Conservation (phyloP, 1,140 invertebrate species). For the Gerris buenoi region DNA sequence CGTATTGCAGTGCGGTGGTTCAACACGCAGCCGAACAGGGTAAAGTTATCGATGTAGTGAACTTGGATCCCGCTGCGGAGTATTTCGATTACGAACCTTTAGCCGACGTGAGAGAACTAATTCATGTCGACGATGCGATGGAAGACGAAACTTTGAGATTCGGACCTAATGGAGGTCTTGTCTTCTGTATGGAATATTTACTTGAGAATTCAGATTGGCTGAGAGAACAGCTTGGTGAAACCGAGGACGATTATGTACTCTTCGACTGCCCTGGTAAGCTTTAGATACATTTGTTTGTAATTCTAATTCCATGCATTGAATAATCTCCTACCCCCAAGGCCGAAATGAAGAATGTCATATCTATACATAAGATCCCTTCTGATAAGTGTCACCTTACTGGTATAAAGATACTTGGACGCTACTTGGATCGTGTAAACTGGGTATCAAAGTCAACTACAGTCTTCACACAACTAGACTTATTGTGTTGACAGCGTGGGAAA, state of each 20-base stretch:
- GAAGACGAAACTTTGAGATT: conserved; percentile 87
- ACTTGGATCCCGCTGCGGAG: conserved; percentile 95
- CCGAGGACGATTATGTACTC: conserved; percentile 84
- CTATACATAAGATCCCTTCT: no score
- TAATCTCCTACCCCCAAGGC: no score
- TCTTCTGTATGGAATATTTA: conserved; percentile 93
- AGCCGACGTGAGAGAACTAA: conserved; percentile 82
- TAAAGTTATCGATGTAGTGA: conserved; percentile 71
- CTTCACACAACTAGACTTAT: no score
- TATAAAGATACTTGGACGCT: no score
- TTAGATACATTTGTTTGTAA: no score
- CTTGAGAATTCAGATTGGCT: conserved; percentile 85
- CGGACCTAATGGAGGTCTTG: conserved; percentile 92
- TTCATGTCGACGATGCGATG: conserved; percentile 91
- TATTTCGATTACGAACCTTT: conserved; percentile 80
- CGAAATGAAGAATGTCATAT: no score
- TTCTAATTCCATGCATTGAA: no score
- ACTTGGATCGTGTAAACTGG: no score
- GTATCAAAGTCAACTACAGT: no score
- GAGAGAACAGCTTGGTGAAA: conserved; percentile 57
- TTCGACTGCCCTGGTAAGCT: conserved; percentile 79
- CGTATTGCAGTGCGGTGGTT: conserved; percentile 82
- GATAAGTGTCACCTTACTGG: no score
- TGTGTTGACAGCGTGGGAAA: no score
- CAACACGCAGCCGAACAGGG: conserved; percentile 62